Conservation (phyloP, 2,113 vertebrate genomes). For the Nycticryphes semicollaris region DNA sequence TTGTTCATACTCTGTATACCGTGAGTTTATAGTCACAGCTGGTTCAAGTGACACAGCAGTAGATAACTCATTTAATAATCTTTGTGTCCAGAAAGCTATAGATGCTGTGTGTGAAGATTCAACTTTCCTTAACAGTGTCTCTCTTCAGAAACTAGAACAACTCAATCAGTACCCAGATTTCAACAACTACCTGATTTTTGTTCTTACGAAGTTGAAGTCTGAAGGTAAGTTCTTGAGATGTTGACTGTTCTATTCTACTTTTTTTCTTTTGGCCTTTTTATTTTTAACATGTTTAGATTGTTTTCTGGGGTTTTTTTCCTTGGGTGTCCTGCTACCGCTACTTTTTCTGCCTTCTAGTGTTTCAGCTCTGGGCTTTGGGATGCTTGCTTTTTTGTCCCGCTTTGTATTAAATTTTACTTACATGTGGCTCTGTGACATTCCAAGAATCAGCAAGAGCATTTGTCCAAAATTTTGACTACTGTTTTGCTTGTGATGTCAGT, state of each 20-base stretch:
- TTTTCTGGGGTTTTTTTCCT: background rate
- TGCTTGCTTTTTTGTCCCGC: background rate
- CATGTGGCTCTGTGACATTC: background rate
- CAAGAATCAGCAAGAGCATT: background rate
- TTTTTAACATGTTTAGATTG: fast-evolving
- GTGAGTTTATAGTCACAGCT: background rate
- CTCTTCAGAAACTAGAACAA: conserved; percentile 94
- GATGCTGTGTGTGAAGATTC: background rate
- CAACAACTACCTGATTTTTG: conserved; percentile 99
- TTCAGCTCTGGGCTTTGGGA: background rate
- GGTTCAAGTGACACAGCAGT: background rate
- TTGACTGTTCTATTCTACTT: background rate
- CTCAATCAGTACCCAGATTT: conserved; percentile 98
- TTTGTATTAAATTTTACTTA: background rate
- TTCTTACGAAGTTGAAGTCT: conserved; percentile 95
- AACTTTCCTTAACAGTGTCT: conserved; percentile 80
- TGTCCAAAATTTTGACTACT: background rate
- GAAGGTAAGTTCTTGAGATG: conserved; percentile 85
- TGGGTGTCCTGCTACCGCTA: background rate
- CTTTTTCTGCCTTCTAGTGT: background rate
- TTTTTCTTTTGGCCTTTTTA: background rate
- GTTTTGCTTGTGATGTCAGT: background rate
- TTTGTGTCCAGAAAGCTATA: background rate
- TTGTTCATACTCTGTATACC: background rate
- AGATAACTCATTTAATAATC: background rate